Base-by-base conservation (phyloP, 2,797 vertebrate genomes). In the Salarias fasciatus region DNA sequence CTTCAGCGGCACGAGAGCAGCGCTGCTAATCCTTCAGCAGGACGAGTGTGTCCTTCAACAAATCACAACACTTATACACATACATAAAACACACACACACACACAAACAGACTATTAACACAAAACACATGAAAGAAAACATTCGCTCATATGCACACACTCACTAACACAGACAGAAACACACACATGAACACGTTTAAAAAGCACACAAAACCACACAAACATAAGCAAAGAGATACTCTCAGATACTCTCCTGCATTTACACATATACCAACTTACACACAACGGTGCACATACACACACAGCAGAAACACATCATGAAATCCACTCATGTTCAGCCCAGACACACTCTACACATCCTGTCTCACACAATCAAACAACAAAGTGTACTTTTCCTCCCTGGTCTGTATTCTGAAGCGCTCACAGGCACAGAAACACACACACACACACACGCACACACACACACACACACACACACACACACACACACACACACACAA, bases 21-120 rank as follows among this genome's bases (percentile, higher is more conserved):
- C 40, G 33, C 59, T 71, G 72, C 42, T 69, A 72, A 85, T 75
- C 66, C 77, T 63, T 50, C 69, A 72, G 63, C 65, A 65, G 37
- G 40, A 4, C 33, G 5, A 61, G 37, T 56, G 68, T 66, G 45
- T 51, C 43, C 31, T 41, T 57, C 6, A 53, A 61, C 43, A 11
- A 49, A 24, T 24, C 18, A 31, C 29, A 69, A 52, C 40, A 52
- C 49, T 15, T 13, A 45, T 4, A 33, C 30, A 35, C 13, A 53
- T 41, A 64, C 33, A 8, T 0, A 42, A 62, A 46, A n/a, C 49
- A 15, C 13, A 45, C 4, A 33, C 30, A 35, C 13, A 53, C 41
- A 64, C 33, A 8, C 0, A 42, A 62, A 46, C 2, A 28, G 0
- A 41, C n/a, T n/a, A n/a, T n/a, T n/a, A n/a, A n/a, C n/a, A n/a